Conservation (phyloP, 2,797 vertebrate genomes). For the Taeniopygia guttata region DNA sequence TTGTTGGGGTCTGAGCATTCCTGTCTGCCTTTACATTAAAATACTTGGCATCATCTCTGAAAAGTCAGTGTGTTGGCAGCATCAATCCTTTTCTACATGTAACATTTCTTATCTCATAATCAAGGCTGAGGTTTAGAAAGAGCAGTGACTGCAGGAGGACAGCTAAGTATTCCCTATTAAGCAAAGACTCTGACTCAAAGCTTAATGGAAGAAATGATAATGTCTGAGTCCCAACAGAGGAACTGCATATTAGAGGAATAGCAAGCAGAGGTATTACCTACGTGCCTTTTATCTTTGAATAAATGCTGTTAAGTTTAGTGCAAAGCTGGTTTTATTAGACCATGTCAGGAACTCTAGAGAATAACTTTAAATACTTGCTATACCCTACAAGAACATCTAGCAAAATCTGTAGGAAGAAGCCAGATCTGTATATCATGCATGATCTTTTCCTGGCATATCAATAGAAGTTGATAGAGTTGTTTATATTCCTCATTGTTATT, state of each 20-base stretch:
- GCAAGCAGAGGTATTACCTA: not conserved
- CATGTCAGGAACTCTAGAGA: not conserved
- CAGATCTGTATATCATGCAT: not conserved
- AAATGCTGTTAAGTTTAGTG: not conserved
- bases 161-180: not conserved
- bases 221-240: not conserved
- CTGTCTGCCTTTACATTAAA: not conserved
- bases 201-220: not conserved
- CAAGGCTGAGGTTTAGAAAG: not conserved
- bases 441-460: not conserved
- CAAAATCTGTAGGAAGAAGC: not conserved
- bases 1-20: not conserved
- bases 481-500: not conserved
- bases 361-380: not conserved
- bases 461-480: not conserved
- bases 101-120: not conserved
- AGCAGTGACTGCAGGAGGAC: not conserved
- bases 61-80: not conserved
- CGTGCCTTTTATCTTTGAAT: not conserved
- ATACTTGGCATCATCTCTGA: not conserved
- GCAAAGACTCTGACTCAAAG: not conserved
- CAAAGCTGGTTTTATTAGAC: not conserved
- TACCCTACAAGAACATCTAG: not conserved
- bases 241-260: not conserved
- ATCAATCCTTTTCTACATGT: not conserved